Evolutionary conservation across 2,113 vertebrate species (phyloP), one percentile per base, ranked within the genome.

Genomic region (Sorex araneus): DNA sequence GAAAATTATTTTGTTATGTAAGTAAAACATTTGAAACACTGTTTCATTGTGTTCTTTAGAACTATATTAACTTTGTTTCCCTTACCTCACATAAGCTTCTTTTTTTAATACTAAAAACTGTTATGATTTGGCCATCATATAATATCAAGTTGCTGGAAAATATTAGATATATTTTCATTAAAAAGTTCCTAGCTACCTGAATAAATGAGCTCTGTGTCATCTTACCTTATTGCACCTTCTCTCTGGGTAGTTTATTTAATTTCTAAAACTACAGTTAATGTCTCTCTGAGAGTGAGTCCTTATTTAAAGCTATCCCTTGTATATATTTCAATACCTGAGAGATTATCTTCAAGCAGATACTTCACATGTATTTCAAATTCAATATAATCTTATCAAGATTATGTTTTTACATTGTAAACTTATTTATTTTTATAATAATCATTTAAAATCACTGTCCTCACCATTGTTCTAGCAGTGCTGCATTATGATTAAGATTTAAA

Each of bases 331-430:
- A 45, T 3, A 66, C 18, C 1, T 64, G 2, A 10, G 63, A 60
- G 10, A 30, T 4, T 45, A 12, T 66, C 7, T 34, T 34, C 2
- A 81, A 21, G 7, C 1, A 78, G 13, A 21, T 66, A 54, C 45
- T 1, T 43, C 70, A 16, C 23, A 4, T 11, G 28, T 76, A 45
- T 76, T 36, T 90, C 32, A 78, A 90, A 71, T 91, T 34, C 40
- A 45, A 57, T 27, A 54, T 73, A 75, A 75, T 92, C 30, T 71
- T 78, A 36, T 57, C 25, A 78, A 66, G 77, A 84, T 80, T 79
- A 75, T n/a, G 79, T 82, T 21, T 80, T 77, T 28, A 12, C 9
- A 25, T 25, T 57, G 27, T 12, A 90, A 83, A 82, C 66, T 18
- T 47, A 36, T n/a, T 47, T 85, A 28, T 23, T 30, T 78, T 71